Evolutionary conservation across 1,140 invertebrate genomes (phyloP).

Genomic region (Chymomyza costata): DNA sequence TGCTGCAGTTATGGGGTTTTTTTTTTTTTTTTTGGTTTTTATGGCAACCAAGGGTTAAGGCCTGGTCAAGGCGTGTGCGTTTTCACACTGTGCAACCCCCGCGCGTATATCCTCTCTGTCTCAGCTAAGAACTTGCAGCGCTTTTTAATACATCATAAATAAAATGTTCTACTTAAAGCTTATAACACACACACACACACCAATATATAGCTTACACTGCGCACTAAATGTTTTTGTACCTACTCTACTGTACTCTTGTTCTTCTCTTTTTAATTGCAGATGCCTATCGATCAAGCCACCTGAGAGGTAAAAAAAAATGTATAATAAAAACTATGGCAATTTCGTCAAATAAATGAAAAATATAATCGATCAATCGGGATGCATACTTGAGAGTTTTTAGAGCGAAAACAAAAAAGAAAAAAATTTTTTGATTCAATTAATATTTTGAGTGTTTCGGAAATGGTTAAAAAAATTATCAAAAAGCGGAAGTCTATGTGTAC

Average conservation of each 20-base stretch:
- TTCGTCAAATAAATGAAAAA: slow-evolving; percentile 34
- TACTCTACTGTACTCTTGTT: slow-evolving; percentile 75
- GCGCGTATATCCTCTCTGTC: too few relatives aligned
- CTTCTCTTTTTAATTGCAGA: slow-evolving; percentile 79
- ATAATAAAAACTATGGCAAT: slow-evolving; percentile 72
- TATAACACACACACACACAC: too few relatives aligned
- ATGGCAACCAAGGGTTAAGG: slow-evolving; percentile 1
- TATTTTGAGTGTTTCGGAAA: slow-evolving; percentile 48
- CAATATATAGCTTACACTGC: slow-evolving; percentile 30
- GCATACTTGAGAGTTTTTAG: slow-evolving; percentile 74
- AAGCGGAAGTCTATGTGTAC: too few relatives aligned
- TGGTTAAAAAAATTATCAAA: too few relatives aligned
- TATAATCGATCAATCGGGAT: slow-evolving; percentile 19
- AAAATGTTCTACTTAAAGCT: slow-evolving; percentile 31
- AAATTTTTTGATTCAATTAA: slow-evolving; percentile 65
- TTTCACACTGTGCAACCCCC: slow-evolving; percentile 71
- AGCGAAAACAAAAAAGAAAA: slow-evolving; percentile 47
- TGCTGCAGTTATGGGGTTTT: slow-evolving; percentile 5
- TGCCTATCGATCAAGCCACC: slow-evolving; percentile 83
- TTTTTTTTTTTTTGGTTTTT: too few relatives aligned
- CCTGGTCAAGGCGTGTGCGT: slow-evolving; percentile 50
- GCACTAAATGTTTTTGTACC: slow-evolving; percentile 36
- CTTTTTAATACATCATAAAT: slow-evolving; percentile 15
- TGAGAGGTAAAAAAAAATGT: slow-evolving; percentile 78
- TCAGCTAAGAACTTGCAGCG: too few relatives aligned